Percentiles rank a stretch among this genome's conserved stretches.
Evolutionary conservation across 2,797 vertebrate genomes (phyloP).

Genomic region (Galaxias olidus): DNA sequence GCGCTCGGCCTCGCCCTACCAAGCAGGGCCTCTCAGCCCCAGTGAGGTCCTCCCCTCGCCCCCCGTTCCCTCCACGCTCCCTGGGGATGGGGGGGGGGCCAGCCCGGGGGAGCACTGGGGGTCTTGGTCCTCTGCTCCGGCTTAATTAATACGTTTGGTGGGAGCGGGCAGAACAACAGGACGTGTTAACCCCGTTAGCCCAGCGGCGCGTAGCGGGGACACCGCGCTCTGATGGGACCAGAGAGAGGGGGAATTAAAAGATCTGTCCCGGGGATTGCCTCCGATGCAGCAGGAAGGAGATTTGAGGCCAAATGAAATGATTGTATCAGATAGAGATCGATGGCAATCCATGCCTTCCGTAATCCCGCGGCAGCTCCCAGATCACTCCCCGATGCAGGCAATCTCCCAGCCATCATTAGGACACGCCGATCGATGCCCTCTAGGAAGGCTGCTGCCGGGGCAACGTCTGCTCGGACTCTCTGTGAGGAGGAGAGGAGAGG

Average conservation of each 20-base stretch:
- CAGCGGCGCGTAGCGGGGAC: slow-evolving; percentile 57
- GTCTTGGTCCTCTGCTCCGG: slow-evolving; percentile 48
- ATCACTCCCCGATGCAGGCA: slow-evolving; percentile 73
- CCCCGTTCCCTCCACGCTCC: slow-evolving; percentile 59
- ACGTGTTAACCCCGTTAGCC: slow-evolving; percentile 72
- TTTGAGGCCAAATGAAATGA: slow-evolving; percentile 81
- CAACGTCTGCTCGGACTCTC: slow-evolving; percentile 44
- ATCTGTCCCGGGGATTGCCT: slow-evolving; percentile 66
- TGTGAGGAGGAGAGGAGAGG: slow-evolving; percentile 2
- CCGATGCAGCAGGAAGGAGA: slow-evolving; percentile 70
- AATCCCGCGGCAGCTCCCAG: slow-evolving; percentile 74
- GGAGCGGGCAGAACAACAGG: slow-evolving; percentile 69
- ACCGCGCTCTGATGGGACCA: slow-evolving; percentile 43
- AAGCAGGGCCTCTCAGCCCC: slow-evolving; percentile 33
- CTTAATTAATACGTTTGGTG: slow-evolving; percentile 76
- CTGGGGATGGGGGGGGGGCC: slow-evolving; percentile 25
- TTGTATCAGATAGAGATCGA: slow-evolving; percentile 84
- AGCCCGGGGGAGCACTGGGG: slow-evolving; percentile 24
- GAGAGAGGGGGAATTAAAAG: slow-evolving; percentile 68
- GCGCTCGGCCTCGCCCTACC: slow-evolving; percentile 40
- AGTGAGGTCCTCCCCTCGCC: slow-evolving; percentile 53
- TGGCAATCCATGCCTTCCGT: slow-evolving; percentile 79
- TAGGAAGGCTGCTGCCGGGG: slow-evolving; percentile 47
- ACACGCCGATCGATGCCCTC: slow-evolving; percentile 68
- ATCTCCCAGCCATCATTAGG: slow-evolving; percentile 80